Base-by-base conservation (phyloP, 2,113 vertebrate species). In the Pantherophis guttatus region DNA sequence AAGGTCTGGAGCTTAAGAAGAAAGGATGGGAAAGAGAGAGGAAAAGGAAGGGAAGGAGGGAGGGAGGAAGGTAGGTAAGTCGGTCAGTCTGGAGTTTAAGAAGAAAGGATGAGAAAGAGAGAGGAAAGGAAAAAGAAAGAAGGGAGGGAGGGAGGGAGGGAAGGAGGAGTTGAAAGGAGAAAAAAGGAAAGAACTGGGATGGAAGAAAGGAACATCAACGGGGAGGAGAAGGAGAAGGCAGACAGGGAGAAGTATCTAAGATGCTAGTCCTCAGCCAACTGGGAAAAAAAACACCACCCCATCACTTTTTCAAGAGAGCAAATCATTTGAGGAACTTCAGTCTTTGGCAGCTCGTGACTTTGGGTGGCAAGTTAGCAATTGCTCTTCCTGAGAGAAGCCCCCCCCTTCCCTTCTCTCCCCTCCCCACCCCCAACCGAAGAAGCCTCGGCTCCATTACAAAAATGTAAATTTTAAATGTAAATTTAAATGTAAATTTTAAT, bases 351-450 rank as follows among this genome's bases (percentile, higher is more conserved):
- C 62, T n/a, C 0, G 15, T 39, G 70, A 81, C n/a, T 81, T 15
- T 6, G 65, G 2, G 11, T n/a, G 29, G 26, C 65, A n/a, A 6
- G 29, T 70, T 81, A 7, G 0, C 70, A 19, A 9, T 3, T 39
- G 33, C 7, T 39, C 15, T 39, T 33, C n/a, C 70, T 8, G 7
- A 33, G 15, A 39, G n/a, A 39, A 70, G 11, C 62, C 3, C 9
- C 0, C 19, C 9, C 70, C 0, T 11, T 1, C 70, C 6, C n/a
- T 15, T 1, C 12, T 8, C 58, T 9, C 3, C 24, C 24, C 24
- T n/a, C 0, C 13, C 6, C 70, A 1, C 13, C 12, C 3, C 3
- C 0, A 33, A 33, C 5, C n/a, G n/a, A n/a, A n/a, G n/a, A n/a
- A n/a, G n/a, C n/a, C n/a, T n/a, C 5, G 2, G n/a, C n/a, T 75